Evolutionary conservation across 2,797 vertebrate species (phyloP), one percentile per base, ranked within the genome.

Genomic region (Xenopus petersii): DNA sequence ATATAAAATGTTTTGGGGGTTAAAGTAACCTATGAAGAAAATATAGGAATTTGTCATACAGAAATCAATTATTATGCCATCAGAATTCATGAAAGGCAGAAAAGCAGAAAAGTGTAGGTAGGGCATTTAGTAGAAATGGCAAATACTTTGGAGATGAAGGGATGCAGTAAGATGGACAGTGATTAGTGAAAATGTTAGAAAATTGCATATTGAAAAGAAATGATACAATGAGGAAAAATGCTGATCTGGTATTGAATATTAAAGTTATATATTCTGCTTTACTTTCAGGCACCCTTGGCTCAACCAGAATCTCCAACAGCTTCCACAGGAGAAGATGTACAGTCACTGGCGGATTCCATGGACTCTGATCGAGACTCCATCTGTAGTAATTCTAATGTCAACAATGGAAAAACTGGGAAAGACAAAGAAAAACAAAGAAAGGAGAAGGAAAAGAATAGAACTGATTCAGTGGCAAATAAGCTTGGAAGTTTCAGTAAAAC

Each of bases 401-500:
- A 95, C 89, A 94, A 92, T 0, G 93, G 94, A 80, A 98, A 96
- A 88, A 89, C 89, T 21, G 71, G 87, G 80, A 98, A 98, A 81
- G 96, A 98, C 74, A 98, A 96, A 81, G 96, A 98, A 63, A 98
- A 96, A 82, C 95, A 94, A 85, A 94, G 95, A 80, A 99, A 98
- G 81, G 96, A 98, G 49, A 98, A 98, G 88, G 97, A 98, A 82
- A 97, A 97, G 86, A 94, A 87, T 73, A 91, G 97, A 72, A 91
- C 94, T 0, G 98, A 99, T 88, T 97, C 98, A 0, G 97, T 99
- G 78, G 98, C 97, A 81, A 98, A 98, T 87, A 98, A 98, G 90
- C 93, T 99, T 36, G 98, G 98, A 79, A 99, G 96, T 88, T 95
- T 99, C 85, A 99, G 98, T 88, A 99, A 98, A 89, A 98, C 95